These are phyloP conservation scores for Pristionchus arcanus DNA, from an alignment of 2,888 invertebrate species.

Conservation along the genomic window DNA sequence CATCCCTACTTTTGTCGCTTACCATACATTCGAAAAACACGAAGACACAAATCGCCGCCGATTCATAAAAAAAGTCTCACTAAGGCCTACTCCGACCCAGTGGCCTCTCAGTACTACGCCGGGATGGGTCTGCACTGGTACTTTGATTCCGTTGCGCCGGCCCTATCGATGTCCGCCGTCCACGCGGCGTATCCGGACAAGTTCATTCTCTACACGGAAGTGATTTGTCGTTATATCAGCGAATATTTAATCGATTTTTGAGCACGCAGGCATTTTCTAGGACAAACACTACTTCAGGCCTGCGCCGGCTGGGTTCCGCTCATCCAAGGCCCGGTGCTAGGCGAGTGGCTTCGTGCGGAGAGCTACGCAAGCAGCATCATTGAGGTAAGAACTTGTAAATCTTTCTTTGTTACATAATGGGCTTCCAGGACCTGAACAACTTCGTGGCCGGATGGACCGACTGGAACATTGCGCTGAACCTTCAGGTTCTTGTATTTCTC, in stretches of 20 bases:
- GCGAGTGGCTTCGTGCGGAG: constrained; percentile 12
- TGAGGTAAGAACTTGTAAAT: background rate
- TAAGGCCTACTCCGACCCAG: background rate
- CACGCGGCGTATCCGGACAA: constrained; percentile 23
- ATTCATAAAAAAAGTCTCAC: too few relatives aligned
- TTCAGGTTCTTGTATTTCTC: background rate
- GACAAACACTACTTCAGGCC: background rate
- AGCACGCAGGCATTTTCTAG: too few relatives aligned
- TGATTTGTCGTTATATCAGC: too few relatives aligned
- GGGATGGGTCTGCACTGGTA: constrained; percentile 46
- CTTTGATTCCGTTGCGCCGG: background rate
- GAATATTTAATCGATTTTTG: too few relatives aligned
- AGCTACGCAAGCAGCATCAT: constrained; percentile 31
- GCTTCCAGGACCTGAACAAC: constrained; percentile 27
- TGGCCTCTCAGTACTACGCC: background rate
- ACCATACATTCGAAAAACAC: too few relatives aligned
- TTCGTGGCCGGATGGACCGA: constrained; percentile 37
- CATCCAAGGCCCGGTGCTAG: background rate
- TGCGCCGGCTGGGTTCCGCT: background rate
- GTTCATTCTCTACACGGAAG: constrained; percentile 53
- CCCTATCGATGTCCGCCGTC: background rate
- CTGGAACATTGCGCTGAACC: constrained; percentile 38
- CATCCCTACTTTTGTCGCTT: too few relatives aligned
- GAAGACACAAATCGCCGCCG: too few relatives aligned
- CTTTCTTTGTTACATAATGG: background rate